Evolutionary conservation across 1,140 invertebrate species (phyloP).

Genomic region (Amphibalanus amphitrite): DNA sequence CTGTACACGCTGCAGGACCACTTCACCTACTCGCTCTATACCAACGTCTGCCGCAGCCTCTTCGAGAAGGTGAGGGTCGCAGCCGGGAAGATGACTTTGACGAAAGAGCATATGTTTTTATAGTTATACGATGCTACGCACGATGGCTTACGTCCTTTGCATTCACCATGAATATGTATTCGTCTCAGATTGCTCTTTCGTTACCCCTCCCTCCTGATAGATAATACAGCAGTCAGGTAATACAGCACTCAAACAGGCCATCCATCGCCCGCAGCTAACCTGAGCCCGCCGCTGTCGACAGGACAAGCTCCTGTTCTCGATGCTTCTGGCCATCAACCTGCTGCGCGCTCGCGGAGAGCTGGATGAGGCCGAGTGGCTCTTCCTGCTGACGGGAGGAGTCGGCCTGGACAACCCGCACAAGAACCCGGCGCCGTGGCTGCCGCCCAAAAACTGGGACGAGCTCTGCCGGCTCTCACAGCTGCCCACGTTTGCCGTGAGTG

Average conservation of each 20-base stretch:
- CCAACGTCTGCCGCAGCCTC: conserved; percentile 34
- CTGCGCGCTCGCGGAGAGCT: conserved; percentile 49
- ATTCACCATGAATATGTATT: too few species aligned
- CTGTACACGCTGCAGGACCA: conserved; percentile 44
- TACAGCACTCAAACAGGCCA: too few species aligned
- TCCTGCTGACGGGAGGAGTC: conserved; percentile 71
- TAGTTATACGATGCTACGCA: too few species aligned
- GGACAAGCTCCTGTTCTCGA: conserved; percentile 78
- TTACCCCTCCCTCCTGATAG: too few species aligned
- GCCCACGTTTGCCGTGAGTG: conserved; percentile 34
- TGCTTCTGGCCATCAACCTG: conserved; percentile 66
- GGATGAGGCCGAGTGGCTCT: conserved; percentile 63
- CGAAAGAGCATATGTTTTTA: too few species aligned
- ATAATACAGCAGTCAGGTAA: too few species aligned
- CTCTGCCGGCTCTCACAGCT: conserved; percentile 52
- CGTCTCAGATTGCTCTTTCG: too few species aligned
- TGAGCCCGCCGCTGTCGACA: conserved; percentile 23
- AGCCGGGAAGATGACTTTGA: too few species aligned
- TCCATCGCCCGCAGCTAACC: too few species aligned
- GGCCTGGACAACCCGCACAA: conserved; percentile 53
- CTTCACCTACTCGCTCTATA: conserved; percentile 36
- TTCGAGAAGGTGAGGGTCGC: conserved; percentile 38
- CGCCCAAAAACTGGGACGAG: conserved; percentile 64
- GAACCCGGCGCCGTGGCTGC: conserved; percentile 55
- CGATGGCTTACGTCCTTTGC: too few species aligned